Base-by-base conservation (phyloP, 2,113 vertebrate genomes). In the Thalassarche chlororhynchos region DNA sequence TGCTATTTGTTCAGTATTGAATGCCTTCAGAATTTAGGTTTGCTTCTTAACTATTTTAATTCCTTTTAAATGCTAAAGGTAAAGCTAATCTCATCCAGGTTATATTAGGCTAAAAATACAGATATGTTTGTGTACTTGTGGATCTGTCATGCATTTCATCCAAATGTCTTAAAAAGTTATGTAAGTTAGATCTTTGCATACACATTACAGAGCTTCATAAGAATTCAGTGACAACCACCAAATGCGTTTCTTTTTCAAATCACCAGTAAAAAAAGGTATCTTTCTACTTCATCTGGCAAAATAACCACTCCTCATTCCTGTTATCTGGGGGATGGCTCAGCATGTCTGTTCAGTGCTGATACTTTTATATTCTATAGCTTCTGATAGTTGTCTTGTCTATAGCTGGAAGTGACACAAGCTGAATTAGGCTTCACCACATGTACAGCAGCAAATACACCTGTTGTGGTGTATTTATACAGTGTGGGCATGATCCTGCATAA, bases 1-100 rank as follows among this genome's bases (percentile, higher is more conserved):
- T 68, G 29, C 31, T 44, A 6, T 47, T 64, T 23, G 12, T 68
- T 89, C 57, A 54, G 26, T 89, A 78, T n/a, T 66, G 34, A 70
- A 78, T 66, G 64, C 40, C 47, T 96, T 95, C 83, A 77, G 93
- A 87, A 89, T 88, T 91, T 68, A 36, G 25, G 14, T 93, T 87
- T 1, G 5, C 70, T 46, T 69, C 66, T 54, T 74, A 79, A 44
- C 29, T 82, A 4, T 95, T 97, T 81, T 69, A 69, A n/a, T 89
- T 72, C 25, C 18, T 81, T 77, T 87, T 40, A 66, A 51, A n/a
- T 81, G 14, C 51, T 82, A n/a, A 76, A 90, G 16, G 7, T 81
- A 86, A 84, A 95, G 65, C 18, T 85, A 40, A 83, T 81, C 12
- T 89, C 21, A 87, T 31, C 36, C 54, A 40, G 14, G 46, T 75